phyloP scores from a whole-genome alignment of 2,797 vertebrate species.

The Sebastes kiyomatsui region DNA sequence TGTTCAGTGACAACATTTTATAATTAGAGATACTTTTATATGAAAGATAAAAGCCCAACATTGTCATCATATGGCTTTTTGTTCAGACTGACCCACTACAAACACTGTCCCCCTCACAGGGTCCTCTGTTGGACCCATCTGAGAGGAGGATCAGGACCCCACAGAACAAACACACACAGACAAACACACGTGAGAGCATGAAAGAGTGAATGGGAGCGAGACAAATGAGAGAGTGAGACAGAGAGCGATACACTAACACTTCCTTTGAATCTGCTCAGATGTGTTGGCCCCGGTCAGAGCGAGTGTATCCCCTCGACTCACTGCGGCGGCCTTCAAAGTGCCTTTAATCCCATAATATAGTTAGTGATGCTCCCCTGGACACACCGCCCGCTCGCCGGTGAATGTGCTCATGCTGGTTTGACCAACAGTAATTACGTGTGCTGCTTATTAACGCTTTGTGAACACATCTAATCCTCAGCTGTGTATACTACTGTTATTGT shows the following conservation, averaged over 20 bases:
- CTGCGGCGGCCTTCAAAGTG: constrained; percentile 74
- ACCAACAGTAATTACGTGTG: constrained; percentile 80
- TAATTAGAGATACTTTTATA: neutral
- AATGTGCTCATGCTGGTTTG: constrained; percentile 77
- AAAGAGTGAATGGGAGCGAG: constrained; percentile 61
- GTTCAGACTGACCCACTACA: constrained; percentile 24
- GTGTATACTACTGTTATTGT: constrained; percentile 65
- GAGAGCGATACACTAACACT: constrained; percentile 64
- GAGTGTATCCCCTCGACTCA: constrained; percentile 59
- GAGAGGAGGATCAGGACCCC: constrained; percentile 32
- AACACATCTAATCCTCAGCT: constrained; percentile 72
- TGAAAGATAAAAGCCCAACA: neutral
- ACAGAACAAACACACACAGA: constrained; percentile 8
- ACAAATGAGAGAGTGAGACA: constrained; percentile 54
- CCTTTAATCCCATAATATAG: constrained; percentile 81
- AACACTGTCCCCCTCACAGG: constrained; percentile 27
- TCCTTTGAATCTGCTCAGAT: constrained; percentile 69
- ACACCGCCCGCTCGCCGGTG: constrained; percentile 67
- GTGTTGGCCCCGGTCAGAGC: constrained; percentile 59
- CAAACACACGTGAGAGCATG: constrained; percentile 51
- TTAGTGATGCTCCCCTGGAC: constrained; percentile 82
- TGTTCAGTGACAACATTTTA: neutral
- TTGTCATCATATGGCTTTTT: constrained; percentile 26
- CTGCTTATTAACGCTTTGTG: constrained; percentile 77
- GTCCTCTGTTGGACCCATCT: constrained; percentile 22